Evolutionary conservation across 2,888 invertebrate species (phyloP), one percentile per base, ranked within the genome.

Genomic region (Drosophila phalerata): DNA sequence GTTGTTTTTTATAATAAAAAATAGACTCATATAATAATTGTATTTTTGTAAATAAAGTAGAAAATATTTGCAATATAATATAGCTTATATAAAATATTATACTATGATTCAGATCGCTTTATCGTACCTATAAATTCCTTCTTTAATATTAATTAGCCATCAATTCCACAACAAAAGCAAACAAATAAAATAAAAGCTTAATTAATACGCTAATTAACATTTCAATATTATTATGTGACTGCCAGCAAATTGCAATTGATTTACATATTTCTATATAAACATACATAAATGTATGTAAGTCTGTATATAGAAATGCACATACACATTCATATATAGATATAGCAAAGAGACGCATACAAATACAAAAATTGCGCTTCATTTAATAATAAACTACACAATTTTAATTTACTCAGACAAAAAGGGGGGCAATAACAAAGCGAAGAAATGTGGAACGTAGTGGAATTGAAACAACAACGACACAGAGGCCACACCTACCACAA

Each of bases 341-440:
- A 48, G 45, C 57, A 61, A 65, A 60, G 77, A 55, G 47, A 61
- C 65, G 15, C 84, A 83, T 65, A 89, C 74, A 87, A 72, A 74
- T 73, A 88, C 77, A 88, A 90, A 90, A 86, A 86, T 77, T 76
- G 77, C 90, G 88, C 90, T 90, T 87, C 83, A 91, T 90, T 90
- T 90, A 91, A 91, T 90, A 90, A 90, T 90, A 91, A 91, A 90
- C 90, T 90, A 89, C 88, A 90, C 84, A 90, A 90, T 89, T 91
- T 90, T 90, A 90, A 90, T 90, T 91, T 91, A 90, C 91, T 90
- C 81, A 73, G 62, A 48, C 72, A 61, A 65, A 73, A 64, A 57
- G 43, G 25, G 38, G 43, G 55, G 51, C 70, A 71, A 62, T 68
- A 63, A 52, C 61, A 73, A 61, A 63, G 10, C 42, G n/a, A 13